Conservation (phyloP, 2,888 invertebrate genomes). For the Drosophila quinaria region DNA sequence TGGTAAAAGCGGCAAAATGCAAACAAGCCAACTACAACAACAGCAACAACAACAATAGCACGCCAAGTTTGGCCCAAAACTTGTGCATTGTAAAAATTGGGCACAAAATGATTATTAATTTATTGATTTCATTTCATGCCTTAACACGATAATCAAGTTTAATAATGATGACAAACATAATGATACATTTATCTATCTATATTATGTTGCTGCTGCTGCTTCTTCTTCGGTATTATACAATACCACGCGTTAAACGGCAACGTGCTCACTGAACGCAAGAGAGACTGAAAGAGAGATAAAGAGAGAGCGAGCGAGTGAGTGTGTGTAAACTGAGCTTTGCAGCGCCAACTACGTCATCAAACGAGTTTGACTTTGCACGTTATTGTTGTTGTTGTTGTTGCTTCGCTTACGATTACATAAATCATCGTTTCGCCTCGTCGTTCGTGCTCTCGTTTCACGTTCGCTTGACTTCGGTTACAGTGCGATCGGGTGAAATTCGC, state of each 20-base stretch:
- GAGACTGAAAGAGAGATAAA: constrained; percentile 19
- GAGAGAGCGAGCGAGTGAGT: constrained; percentile 23
- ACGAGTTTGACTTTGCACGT: constrained; percentile 59
- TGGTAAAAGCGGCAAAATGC: constrained; percentile 83
- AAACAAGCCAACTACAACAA: constrained; percentile 63
- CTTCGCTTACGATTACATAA: constrained; percentile 70
- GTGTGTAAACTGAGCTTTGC: constrained; percentile 53
- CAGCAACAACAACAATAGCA: constrained; percentile 24
- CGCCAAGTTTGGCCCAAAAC: constrained; percentile 58
- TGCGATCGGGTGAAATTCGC: constrained; percentile 71
- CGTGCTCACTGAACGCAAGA: constrained; percentile 41
- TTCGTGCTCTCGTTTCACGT: constrained; percentile 69
- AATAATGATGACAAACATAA: constrained; percentile 32
- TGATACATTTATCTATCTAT: constrained; percentile 13
- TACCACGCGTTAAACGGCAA: constrained; percentile 58
- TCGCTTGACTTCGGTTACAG: constrained; percentile 42
- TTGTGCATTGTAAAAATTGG: constrained; percentile 66
- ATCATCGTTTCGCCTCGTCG: constrained; percentile 24
- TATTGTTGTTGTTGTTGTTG: constrained; percentile 31
- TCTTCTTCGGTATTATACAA: constrained; percentile 64
- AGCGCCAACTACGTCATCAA: constrained; percentile 68
- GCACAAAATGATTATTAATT: constrained; percentile 75
- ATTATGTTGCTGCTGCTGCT: constrained; percentile 1
- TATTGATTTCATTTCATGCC: constrained; percentile 68
- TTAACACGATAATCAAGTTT: constrained; percentile 39